A percentile compares a stretch with the other conserved stretches of the same genome.
Evolutionary conservation across 2,797 vertebrate species (phyloP).

Genomic region (Scyliorhinus canicula): DNA sequence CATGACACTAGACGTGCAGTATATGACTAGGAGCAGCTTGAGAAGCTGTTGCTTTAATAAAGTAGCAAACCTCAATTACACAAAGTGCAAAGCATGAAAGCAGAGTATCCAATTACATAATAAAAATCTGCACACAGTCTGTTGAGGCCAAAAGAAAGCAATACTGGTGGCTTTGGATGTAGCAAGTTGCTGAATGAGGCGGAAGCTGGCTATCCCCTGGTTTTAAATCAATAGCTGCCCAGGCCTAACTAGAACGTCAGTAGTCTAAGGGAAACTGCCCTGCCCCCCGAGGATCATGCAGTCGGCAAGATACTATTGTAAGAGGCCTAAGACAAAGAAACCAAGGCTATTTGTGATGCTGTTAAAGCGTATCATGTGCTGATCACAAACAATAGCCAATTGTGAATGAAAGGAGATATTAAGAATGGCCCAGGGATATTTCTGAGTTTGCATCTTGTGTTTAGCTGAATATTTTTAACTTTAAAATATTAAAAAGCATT

Average conservation of each 20-base stretch:
- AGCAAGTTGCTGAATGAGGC: constrained; percentile 49
- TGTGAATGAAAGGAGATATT: constrained; percentile 8
- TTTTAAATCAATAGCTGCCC: constrained; percentile 53
- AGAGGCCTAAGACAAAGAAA: constrained; percentile 38
- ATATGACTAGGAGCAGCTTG: background rate
- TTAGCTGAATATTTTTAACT: background rate
- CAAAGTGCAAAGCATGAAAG: background rate
- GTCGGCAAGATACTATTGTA: constrained; percentile 44
- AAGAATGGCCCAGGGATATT: background rate
- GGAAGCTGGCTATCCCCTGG: constrained; percentile 54
- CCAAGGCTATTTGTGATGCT: constrained; percentile 31
- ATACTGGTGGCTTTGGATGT: constrained; percentile 40
- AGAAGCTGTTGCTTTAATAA: background rate
- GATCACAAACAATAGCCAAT: background rate
- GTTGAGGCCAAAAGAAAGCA: background rate
- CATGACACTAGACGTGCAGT: background rate
- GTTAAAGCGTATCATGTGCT: constrained; percentile 17
- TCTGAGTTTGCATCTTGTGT: background rate
- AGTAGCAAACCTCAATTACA: constrained; percentile 16
- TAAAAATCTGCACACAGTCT: background rate
- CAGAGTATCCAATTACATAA: background rate
- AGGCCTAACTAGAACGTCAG: constrained; percentile 43
- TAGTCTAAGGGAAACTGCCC: constrained; percentile 45
- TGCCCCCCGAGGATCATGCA: constrained; percentile 41
- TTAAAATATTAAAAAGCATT: background rate